Evolutionary conservation across 2,113 vertebrate species (phyloP).

Genomic region (Limanda limanda): DNA sequence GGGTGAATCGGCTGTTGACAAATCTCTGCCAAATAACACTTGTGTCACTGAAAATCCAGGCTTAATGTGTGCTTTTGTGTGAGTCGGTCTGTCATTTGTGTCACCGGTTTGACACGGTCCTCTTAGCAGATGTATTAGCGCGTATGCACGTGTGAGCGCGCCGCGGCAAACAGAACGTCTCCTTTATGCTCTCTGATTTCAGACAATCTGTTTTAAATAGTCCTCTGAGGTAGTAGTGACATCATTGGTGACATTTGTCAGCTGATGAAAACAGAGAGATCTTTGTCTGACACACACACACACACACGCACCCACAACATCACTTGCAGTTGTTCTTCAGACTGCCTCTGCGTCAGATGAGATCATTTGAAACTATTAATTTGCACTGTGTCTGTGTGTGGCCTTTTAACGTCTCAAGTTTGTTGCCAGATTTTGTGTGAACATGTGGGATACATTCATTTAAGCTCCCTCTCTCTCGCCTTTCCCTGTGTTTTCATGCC

Average conservation of each 20-base stretch:
- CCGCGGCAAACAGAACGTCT: slow-evolving; percentile 28
- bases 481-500: slow-evolving; percentile 4
- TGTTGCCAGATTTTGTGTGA: slow-evolving; percentile 36
- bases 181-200: slow-evolving; percentile 54
- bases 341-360: slow-evolving; percentile 40
- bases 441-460: slow-evolving; percentile 39
- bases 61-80: slow-evolving; percentile 52
- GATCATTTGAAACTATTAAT: slow-evolving; percentile 33
- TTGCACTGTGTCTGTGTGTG: slow-evolving; percentile 29
- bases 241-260: slow-evolving; percentile 71
- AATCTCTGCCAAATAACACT: slow-evolving; percentile 47
- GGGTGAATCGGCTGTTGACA: slow-evolving; percentile 38
- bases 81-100: slow-evolving; percentile 27
- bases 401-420: slow-evolving; percentile 25
- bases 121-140: slow-evolving; percentile 1
- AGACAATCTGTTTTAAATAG: slow-evolving; percentile 55
- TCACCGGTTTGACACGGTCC: slow-evolving; percentile 38
- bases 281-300: slow-evolving; percentile 58
- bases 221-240: slow-evolving; percentile 60
- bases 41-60: slow-evolving; percentile 46
- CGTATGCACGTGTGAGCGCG: slow-evolving; percentile 7
- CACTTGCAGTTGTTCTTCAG: slow-evolving; percentile 33
- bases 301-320: slow-evolving; percentile 24
- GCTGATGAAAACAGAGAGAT: slow-evolving; percentile 61
- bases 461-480: slow-evolving; percentile 1